These are phyloP conservation scores for Drosophila buzzatii DNA, from an alignment of 2,888 invertebrate species.

Conservation along the genomic window DNA sequence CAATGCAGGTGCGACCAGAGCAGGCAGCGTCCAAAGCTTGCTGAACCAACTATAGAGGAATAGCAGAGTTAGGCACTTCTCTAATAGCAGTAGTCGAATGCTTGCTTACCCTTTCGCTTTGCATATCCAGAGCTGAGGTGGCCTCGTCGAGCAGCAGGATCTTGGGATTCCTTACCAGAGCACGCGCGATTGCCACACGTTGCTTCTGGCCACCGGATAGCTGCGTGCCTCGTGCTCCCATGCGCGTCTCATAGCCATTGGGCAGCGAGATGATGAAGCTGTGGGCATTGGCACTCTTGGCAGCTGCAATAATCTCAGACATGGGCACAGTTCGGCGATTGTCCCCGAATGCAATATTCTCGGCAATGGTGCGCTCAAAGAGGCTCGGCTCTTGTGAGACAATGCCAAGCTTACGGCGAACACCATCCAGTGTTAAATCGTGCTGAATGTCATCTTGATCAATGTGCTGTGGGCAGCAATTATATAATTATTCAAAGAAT, in stretches of 20 bases:
- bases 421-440: conserved; percentile 88
- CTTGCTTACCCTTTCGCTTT: conserved; percentile 87
- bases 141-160: conserved; percentile 92
- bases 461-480: conserved; percentile 82
- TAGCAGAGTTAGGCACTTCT: background rate
- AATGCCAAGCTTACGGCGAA: conserved; percentile 91
- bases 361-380: conserved; percentile 92
- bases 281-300: conserved; percentile 92
- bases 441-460: conserved; percentile 87
- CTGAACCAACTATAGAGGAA: conserved; percentile 88
- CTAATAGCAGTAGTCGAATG: background rate
- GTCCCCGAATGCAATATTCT: conserved; percentile 95
- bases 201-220: conserved; percentile 95
- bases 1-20: conserved; percentile 92
- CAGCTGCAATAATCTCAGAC: conserved; percentile 90
- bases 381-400: conserved; percentile 95
- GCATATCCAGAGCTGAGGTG: conserved; percentile 92
- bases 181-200: conserved; percentile 93
- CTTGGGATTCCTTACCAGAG: conserved; percentile 90
- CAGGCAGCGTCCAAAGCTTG: conserved; percentile 93
- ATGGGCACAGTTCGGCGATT: conserved; percentile 89
- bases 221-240: conserved; percentile 92
- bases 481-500: background rate
- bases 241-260: conserved; percentile 91
- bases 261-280: conserved; percentile 91